A percentile compares a stretch with the other conserved stretches of the same genome.
These are phyloP conservation scores for Mobula birostris DNA, from an alignment of 2,113 vertebrate genomes.

Conservation along the genomic window DNA sequence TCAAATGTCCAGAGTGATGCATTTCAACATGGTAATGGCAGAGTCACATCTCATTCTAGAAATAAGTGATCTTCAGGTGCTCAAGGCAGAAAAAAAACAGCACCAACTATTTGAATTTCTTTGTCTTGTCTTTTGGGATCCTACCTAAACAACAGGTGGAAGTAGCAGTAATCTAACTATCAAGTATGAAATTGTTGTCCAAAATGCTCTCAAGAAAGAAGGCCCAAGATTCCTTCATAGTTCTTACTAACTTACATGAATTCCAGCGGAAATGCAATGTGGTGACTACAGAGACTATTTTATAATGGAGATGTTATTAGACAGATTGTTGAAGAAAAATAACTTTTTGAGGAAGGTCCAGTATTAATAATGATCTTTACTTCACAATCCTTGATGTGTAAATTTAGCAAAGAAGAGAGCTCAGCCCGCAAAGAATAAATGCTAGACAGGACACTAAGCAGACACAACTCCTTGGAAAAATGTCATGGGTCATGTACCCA, in stretches of 20 bases:
- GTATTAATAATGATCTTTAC: not conserved
- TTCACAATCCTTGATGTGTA: not conserved
- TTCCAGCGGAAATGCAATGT: not conserved
- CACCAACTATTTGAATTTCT: too few species aligned
- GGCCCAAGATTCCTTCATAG: too few species aligned
- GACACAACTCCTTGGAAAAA: not conserved
- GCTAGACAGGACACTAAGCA: not conserved
- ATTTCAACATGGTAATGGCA: too few species aligned
- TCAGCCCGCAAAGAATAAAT: not conserved
- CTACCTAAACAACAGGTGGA: not conserved
- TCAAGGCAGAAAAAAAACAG: too few species aligned
- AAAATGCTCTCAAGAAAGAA: not conserved
- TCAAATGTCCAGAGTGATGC: too few species aligned
- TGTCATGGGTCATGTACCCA: not conserved
- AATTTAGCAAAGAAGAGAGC: too few species aligned
- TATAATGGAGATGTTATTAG: not conserved
- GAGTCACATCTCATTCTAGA: too few species aligned
- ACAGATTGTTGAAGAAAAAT: not conserved
- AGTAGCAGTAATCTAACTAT: not conserved
- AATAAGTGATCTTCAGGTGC: too few species aligned
- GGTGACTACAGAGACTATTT: not conserved
- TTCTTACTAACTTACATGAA: not conserved
- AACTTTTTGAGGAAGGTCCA: not conserved
- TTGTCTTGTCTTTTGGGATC: not conserved
- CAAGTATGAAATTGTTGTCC: not conserved